Evolutionary conservation across 1,140 invertebrate genomes (phyloP), one percentile per base, ranked within the genome.

Genomic region (Trichogramma pretiosum): DNA sequence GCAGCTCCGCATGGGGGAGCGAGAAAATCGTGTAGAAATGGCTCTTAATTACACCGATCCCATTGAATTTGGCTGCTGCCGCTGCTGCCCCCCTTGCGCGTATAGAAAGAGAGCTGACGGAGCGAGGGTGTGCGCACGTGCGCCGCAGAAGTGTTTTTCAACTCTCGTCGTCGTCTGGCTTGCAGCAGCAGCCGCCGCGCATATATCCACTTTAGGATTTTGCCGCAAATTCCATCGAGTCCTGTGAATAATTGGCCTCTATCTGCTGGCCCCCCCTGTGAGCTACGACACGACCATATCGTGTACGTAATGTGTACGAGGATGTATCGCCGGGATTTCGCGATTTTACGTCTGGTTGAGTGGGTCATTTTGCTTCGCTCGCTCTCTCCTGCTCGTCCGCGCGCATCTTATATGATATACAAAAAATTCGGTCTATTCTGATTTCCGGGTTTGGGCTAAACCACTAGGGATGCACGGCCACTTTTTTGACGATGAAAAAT

Each of bases 21-120:
- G 51, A 56, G 60, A 67, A 67, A 67, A 65, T 68, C 63, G 63
- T 62, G 67, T 63, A 68, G 67, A 70, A 72, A 70, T 66, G 67
- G 64, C 69, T 70, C 69, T 72, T 72, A 70, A 72, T 72, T 72
- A 72, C 69, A 72, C 59, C 67, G 62, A 72, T 70, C 65, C 66
- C 57, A 68, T 70, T 67, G 62, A 70, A 68, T 70, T 62, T 57
- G 44, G 54, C 51, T 53, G 56, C 55, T 48, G 46, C 47, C 55
- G 48, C n/a, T n/a, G n/a, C n/a, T n/a, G 10, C 61, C 57, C 62
- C 55, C 60, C 55, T 59, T 46, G 43, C 47, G 54, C 56, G 52
- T n/a, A n/a, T n/a, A n/a, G n/a, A n/a, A n/a, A n/a, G n/a, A n/a
- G n/a, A n/a, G n/a, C n/a, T n/a, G n/a, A n/a, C n/a, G 53, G 52